Percentiles rank a stretch among this genome's conserved stretches.
Evolutionary conservation across 2,113 vertebrate species (phyloP).

Genomic region (Engystomops pustulosus): DNA sequence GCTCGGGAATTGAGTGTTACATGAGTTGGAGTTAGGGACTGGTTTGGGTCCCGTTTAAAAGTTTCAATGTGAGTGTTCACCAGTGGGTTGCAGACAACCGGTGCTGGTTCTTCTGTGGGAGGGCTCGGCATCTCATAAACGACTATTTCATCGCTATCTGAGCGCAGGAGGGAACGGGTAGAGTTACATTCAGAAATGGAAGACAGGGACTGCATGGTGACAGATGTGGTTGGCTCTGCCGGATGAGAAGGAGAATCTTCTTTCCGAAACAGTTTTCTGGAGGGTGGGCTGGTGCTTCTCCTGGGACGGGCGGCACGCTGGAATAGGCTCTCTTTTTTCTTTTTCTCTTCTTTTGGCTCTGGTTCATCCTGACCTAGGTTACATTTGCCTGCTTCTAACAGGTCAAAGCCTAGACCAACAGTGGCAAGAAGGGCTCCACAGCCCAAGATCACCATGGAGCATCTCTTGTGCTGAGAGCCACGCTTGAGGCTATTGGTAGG

Average conservation of each 20-base stretch:
- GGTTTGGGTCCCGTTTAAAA: slow-evolving; percentile 91
- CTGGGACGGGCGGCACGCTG: slow-evolving; percentile 83
- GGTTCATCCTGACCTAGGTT: slow-evolving; percentile 74
- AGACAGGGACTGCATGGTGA: slow-evolving; percentile 90
- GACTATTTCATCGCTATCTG: slow-evolving; percentile 90
- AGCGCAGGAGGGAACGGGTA: slow-evolving; percentile 89
- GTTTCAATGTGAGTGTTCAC: slow-evolving; percentile 92
- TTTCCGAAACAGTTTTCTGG: slow-evolving; percentile 87
- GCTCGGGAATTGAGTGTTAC: slow-evolving; percentile 79
- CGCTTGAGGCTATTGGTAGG: slow-evolving; percentile 85
- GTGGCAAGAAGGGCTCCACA: slow-evolving; percentile 91
- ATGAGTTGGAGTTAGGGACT: slow-evolving; percentile 94
- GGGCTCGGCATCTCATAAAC: slow-evolving; percentile 81
- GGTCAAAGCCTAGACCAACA: slow-evolving; percentile 89
- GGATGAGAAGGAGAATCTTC: slow-evolving; percentile 81
- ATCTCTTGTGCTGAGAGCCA: slow-evolving; percentile 80
- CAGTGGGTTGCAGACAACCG: slow-evolving; percentile 81
- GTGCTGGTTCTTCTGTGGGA: slow-evolving; percentile 72
- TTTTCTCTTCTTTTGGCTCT: slow-evolving; percentile 78
- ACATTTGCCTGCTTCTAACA: slow-evolving; percentile 83
- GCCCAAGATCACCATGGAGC: slow-evolving; percentile 87
- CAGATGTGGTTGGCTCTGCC: slow-evolving; percentile 77
- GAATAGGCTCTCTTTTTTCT: slow-evolving; percentile 89
- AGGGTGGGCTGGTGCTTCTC: slow-evolving; percentile 85
- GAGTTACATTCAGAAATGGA: slow-evolving; percentile 96